phyloP scores from a whole-genome alignment of 2,113 vertebrate genomes.

The Neolamprologus sp. region DNA sequence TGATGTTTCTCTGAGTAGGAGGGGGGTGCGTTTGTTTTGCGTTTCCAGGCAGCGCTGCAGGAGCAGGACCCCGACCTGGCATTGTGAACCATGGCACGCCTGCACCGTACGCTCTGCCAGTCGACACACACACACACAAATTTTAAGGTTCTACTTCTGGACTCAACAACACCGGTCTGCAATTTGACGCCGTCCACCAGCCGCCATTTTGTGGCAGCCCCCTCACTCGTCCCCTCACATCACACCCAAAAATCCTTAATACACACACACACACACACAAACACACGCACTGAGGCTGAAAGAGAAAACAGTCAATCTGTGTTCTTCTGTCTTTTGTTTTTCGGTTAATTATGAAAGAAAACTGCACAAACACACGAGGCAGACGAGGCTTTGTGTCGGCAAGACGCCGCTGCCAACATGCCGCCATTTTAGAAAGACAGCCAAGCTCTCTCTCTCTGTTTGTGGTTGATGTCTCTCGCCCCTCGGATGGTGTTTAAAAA shows the following conservation, averaged over 20 bases:
- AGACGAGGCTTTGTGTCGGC: constrained; percentile 31
- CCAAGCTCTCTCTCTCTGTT: neutral
- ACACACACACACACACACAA: neutral
- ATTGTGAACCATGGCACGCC: constrained; percentile 80
- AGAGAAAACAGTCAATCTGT: neutral
- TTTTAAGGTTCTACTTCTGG: neutral
- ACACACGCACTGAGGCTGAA: neutral
- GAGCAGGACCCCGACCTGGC: constrained; percentile 77
- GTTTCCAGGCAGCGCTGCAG: constrained; percentile 45
- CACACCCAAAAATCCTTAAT: neutral
- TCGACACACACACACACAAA: neutral
- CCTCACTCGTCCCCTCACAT: neutral
- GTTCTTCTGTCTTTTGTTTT: neutral
- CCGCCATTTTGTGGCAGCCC: constrained; percentile 63
- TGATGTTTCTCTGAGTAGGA: neutral
- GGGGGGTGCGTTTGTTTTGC: neutral
- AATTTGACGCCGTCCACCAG: constrained; percentile 47
- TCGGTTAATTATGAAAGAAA: constrained; percentile 49
- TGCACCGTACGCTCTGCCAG: neutral
- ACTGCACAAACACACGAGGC: neutral
- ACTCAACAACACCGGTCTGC: constrained; percentile 36
- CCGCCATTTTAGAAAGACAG: constrained; percentile 18
- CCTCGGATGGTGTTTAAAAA: neutral
- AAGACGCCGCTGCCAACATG: constrained; percentile 31
- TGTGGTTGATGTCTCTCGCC: constrained; percentile 37